Conservation (phyloP, 2,888 invertebrate species). For the Girardia tigrina region DNA sequence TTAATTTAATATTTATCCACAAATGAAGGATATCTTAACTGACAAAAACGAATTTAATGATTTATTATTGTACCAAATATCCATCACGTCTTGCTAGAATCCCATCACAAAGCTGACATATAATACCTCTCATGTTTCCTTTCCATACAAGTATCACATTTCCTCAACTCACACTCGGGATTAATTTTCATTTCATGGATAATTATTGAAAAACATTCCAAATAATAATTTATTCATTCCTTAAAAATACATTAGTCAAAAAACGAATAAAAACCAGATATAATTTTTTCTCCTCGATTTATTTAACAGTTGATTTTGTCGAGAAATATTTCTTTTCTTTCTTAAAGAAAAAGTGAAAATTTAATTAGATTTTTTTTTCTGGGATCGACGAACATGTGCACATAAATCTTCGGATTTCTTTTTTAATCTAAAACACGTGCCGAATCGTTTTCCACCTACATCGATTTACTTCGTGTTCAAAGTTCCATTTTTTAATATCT, state of each 20-base stretch:
- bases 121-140: not conserved
- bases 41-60: not conserved
- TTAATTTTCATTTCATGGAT: not conserved
- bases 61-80: not conserved
- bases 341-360: not conserved
- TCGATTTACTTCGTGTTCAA: not conserved
- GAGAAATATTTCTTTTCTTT: not conserved
- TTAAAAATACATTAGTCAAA: too few relatives aligned
- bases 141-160: not conserved
- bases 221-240: too few relatives aligned
- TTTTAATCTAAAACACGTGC: not conserved
- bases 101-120: not conserved
- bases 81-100: not conserved
- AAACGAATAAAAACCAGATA: too few relatives aligned
- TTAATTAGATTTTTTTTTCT: not conserved
- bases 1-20: too few relatives aligned
- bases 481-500: not conserved
- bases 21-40: too few relatives aligned
- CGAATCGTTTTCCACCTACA: not conserved
- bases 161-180: not conserved
- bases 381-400: not conserved
- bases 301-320: not conserved
- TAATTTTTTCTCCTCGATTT: too few relatives aligned
- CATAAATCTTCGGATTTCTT: too few relatives aligned
- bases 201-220: too few relatives aligned